Conservation (phyloP, 2,797 vertebrate genomes). For the Borostomias antarcticus region DNA sequence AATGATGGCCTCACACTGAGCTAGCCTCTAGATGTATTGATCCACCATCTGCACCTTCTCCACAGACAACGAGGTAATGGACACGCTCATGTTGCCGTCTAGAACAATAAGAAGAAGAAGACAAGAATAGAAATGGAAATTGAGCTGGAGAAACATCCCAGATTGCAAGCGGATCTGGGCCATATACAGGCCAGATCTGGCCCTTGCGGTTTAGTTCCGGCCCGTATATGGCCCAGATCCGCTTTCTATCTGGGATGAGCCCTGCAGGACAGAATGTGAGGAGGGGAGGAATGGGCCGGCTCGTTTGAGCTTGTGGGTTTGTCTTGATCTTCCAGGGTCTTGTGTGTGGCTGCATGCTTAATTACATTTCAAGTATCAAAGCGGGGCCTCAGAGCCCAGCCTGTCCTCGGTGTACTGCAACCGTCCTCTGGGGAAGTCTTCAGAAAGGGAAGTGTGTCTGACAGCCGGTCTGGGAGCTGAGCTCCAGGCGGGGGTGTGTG, state of each 20-base stretch:
- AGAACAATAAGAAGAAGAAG: background rate
- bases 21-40: constrained; percentile 29
- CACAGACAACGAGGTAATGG: constrained; percentile 27
- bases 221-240: no score
- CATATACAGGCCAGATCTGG: no score
- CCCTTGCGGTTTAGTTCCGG: no score
- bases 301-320: background rate
- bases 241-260: background rate
- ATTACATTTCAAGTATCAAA: constrained; percentile 12
- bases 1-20: constrained; percentile 32
- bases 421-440: constrained; percentile 11
- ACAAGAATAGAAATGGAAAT: constrained; percentile 11
- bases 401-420: constrained; percentile 5
- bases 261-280: background rate
- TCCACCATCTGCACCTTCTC: constrained; percentile 16
- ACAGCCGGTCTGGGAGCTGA: background rate
- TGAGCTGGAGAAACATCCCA: constrained; percentile 1
- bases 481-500: background rate
- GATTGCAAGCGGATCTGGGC: no score
- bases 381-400: constrained; percentile 7
- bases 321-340: background rate
- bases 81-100: constrained; percentile 19
- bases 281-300: background rate
- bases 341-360: background rate
- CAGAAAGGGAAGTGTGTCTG: background rate